Evolutionary conservation across 2,888 invertebrate species (phyloP).

Genomic region (Agelastica alni): DNA sequence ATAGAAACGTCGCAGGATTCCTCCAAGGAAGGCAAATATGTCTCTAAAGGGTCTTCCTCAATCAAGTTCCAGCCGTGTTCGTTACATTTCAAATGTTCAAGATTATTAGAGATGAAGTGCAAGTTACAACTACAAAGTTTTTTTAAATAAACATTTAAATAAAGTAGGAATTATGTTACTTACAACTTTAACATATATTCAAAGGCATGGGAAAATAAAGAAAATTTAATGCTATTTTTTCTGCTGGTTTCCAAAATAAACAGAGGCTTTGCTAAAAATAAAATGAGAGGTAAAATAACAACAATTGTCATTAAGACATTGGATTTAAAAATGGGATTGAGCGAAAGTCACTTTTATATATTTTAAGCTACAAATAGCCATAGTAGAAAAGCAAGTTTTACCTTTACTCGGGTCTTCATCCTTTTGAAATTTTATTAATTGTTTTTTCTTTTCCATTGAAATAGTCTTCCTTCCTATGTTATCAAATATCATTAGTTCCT

Average conservation of each 20-base stretch:
- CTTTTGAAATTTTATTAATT: background rate
- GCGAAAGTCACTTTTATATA: too few relatives aligned
- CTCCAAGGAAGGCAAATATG: constrained; percentile 61
- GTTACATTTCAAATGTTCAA: constrained; percentile 28
- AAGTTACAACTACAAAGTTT: too few relatives aligned
- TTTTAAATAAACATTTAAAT: too few relatives aligned
- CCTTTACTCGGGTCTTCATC: too few relatives aligned
- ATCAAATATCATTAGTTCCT: constrained; percentile 9
- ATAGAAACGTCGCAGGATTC: constrained; percentile 62
- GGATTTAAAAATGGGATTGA: too few relatives aligned
- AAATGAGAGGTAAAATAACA: too few relatives aligned
- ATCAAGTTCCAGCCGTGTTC: constrained; percentile 49
- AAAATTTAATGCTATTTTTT: background rate
- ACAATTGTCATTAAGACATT: too few relatives aligned
- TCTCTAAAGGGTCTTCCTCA: constrained; percentile 48
- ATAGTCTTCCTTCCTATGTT: background rate
- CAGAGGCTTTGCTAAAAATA: constrained; percentile 35
- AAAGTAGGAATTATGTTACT: constrained; percentile 37
- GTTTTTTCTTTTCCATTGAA: background rate
- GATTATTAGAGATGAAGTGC: too few relatives aligned
- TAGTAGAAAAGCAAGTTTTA: too few relatives aligned
- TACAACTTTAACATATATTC: constrained; percentile 50
- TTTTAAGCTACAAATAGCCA: too few relatives aligned
- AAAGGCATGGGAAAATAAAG: constrained; percentile 38
- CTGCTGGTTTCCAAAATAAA: constrained; percentile 25